A percentile compares a stretch with the other conserved stretches of the same genome.
phyloP scores from a whole-genome alignment of 2,113 vertebrate genomes.

The Galbula dea region DNA sequence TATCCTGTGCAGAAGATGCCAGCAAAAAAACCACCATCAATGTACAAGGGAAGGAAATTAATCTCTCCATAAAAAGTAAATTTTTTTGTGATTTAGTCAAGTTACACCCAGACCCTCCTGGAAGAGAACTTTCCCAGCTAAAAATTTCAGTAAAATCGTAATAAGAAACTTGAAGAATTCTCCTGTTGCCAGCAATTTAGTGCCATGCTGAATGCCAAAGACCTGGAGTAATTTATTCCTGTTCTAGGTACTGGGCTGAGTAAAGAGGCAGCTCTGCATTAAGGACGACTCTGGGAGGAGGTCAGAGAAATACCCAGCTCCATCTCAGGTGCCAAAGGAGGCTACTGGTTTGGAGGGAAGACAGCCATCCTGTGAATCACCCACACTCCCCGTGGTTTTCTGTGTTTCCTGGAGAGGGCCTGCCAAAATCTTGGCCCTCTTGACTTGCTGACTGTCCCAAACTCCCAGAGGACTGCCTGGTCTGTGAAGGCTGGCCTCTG shows the following conservation, averaged over 20 bases:
- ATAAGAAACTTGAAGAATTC: background rate
- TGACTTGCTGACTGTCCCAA: background rate
- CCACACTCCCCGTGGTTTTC: background rate
- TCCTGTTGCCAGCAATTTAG: background rate
- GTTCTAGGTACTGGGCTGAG: background rate
- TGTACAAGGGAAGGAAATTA: background rate
- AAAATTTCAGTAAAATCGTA: background rate
- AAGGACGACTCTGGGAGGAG: background rate
- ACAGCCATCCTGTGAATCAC: background rate
- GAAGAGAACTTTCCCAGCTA: background rate
- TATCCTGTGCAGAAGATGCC: slow-evolving; percentile 72
- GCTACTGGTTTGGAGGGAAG: slow-evolving; percentile 29
- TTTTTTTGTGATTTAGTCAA: background rate
- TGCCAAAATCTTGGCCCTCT: background rate
- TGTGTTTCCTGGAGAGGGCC: background rate
- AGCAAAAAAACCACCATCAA: background rate
- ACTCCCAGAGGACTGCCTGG: background rate
- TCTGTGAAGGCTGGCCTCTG: background rate
- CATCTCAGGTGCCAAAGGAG: background rate
- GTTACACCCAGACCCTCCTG: background rate
- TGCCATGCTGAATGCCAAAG: background rate
- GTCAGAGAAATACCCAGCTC: background rate
- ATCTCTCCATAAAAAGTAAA: background rate
- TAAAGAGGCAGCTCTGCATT: background rate
- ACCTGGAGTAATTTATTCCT: background rate